phyloP scores from a whole-genome alignment of 2,113 vertebrate species.

The Ovis aries region DNA sequence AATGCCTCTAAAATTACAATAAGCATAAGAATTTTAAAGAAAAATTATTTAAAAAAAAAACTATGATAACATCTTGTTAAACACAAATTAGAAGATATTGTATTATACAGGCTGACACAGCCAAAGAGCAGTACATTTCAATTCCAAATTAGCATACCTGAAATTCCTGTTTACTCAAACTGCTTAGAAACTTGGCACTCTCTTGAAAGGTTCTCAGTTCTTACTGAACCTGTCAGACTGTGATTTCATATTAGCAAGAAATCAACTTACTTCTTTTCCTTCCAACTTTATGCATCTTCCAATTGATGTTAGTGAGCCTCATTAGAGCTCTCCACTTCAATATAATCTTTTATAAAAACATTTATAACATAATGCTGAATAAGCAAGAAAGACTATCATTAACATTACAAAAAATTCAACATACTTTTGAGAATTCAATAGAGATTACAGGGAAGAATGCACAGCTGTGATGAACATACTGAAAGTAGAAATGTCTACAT shows the following conservation, averaged over 20 bases:
- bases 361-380: background rate
- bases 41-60: background rate
- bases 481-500: background rate
- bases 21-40: background rate
- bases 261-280: background rate
- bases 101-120: background rate
- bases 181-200: background rate
- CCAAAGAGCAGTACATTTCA: background rate
- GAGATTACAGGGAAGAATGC: background rate
- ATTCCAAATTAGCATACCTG: background rate
- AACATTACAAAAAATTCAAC: background rate
- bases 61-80: background rate
- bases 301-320: background rate
- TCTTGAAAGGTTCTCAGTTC: background rate
- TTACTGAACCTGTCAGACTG: background rate
- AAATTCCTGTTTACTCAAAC: background rate
- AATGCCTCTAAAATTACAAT: background rate
- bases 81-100: background rate
- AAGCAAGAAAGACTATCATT: background rate
- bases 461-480: background rate
- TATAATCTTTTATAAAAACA: background rate
- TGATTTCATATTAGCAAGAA: background rate
- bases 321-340: background rate
- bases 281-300: background rate
- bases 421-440: background rate